Conservation (phyloP, 1,140 invertebrate species). For the Sinonovacula constricta region DNA sequence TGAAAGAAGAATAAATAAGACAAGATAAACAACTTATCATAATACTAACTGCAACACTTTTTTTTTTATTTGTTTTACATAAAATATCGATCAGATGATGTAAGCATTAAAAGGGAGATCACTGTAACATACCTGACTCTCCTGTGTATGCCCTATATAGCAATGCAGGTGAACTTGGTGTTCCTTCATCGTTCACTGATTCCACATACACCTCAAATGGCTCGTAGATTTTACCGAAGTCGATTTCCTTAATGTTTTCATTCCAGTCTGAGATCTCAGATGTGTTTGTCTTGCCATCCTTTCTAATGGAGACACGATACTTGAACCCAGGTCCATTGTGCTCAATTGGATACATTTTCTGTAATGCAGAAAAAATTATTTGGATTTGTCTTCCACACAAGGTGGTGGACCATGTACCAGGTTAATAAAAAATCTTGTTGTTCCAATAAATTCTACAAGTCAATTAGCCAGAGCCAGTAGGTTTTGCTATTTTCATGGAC, state of each 20-base stretch:
- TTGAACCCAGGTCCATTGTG: conserved; percentile 59
- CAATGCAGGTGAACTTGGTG: conserved; percentile 10
- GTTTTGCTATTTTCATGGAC: too few species aligned
- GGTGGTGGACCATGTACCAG: too few species aligned
- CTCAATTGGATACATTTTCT: conserved; percentile 60
- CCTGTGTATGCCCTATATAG: conserved; percentile 58
- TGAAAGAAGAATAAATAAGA: too few species aligned
- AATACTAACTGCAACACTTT: too few species aligned
- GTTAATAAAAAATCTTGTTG: too few species aligned
- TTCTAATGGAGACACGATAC: conserved; percentile 55
- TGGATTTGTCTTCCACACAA: too few species aligned
- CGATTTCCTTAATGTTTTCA: conserved; percentile 51
- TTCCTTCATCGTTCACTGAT: conserved; percentile 57
- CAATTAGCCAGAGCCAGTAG: too few species aligned
- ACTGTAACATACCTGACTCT: conserved; percentile 65
- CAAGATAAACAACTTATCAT: too few species aligned
- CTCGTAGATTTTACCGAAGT: conserved; percentile 50
- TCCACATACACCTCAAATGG: conserved; percentile 59
- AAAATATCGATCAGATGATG: too few species aligned
- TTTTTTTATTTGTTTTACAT: too few species aligned
- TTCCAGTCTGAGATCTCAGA: conserved; percentile 36
- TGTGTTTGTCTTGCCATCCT: conserved; percentile 27
- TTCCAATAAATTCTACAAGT: too few species aligned
- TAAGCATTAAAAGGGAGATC: too few species aligned
- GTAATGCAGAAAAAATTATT: conserved; percentile 21